Percentiles rank a stretch among this genome's conserved stretches.
Evolutionary conservation across 2,797 vertebrate species (phyloP).

Genomic region (Neosilurus mollespiculum): DNA sequence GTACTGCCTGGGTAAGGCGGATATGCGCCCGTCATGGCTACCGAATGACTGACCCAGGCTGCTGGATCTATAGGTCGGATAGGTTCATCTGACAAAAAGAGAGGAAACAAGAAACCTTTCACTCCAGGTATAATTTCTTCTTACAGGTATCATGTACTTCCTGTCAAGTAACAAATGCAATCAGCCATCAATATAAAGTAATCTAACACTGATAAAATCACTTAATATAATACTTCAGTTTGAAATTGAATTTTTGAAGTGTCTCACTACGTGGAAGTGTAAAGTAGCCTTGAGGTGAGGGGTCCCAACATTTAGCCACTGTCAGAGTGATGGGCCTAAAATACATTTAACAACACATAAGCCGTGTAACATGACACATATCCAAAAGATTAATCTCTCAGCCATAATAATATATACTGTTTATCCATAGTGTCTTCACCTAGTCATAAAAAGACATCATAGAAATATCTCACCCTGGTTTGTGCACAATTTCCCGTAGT

Average conservation of each 20-base stretch:
- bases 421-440: not conserved
- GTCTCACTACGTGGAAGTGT: slow-evolving; percentile 89
- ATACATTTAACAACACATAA: slow-evolving; percentile 7
- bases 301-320: slow-evolving; percentile 93
- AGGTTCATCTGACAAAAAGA: slow-evolving; percentile 78
- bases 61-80: slow-evolving; percentile 91
- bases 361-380: not conserved
- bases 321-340: slow-evolving; percentile 88
- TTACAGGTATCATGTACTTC: not conserved
- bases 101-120: not conserved
- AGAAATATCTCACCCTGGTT: slow-evolving; percentile 81
- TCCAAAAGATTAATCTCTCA: too few species aligned
- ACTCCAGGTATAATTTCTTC: not conserved
- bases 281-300: slow-evolving; percentile 90
- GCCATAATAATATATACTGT: too few species aligned
- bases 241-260: not conserved
- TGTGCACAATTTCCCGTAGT: slow-evolving; percentile 89
- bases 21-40: slow-evolving; percentile 84
- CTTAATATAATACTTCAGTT: not conserved
- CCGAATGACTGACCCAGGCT: slow-evolving; percentile 89
- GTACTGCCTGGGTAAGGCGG: slow-evolving; percentile 86
- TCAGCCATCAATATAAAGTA: slow-evolving; percentile 2
- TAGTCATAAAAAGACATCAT: not conserved
- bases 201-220: not conserved
- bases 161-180: slow-evolving; percentile 17